A percentile compares a stretch with the other conserved stretches of the same genome.
phyloP scores from a whole-genome alignment of 2,888 invertebrate genomes.

The Tachystola acroxantha region DNA sequence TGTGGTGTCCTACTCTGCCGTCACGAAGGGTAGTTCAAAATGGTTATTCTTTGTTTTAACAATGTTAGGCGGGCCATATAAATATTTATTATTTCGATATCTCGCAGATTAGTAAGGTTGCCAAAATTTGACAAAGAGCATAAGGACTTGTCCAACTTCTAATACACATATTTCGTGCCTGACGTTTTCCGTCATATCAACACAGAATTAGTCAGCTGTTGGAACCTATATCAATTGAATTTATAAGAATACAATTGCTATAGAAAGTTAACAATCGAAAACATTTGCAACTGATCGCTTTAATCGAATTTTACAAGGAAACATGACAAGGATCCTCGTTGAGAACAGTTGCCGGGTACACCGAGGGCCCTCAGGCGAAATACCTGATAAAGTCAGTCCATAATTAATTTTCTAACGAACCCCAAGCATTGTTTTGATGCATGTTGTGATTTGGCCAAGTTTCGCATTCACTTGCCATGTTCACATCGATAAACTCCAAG shows the following conservation, averaged over 20 bases:
- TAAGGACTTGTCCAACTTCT: too few relatives aligned
- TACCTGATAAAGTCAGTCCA: conserved; percentile 55
- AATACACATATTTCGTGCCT: too few relatives aligned
- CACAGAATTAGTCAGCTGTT: too few relatives aligned
- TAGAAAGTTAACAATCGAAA: conserved; percentile 12
- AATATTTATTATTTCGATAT: too few relatives aligned
- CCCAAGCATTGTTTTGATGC: conserved; percentile 29
- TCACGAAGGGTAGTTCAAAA: too few relatives aligned
- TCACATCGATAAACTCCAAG: neutral
- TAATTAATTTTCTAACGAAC: conserved; percentile 63
- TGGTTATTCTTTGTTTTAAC: too few relatives aligned
- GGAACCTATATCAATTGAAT: too few relatives aligned
- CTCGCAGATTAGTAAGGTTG: too few relatives aligned
- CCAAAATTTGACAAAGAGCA: too few relatives aligned
- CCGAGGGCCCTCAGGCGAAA: conserved; percentile 37
- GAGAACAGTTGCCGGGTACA: conserved; percentile 30
- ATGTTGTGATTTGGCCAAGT: neutral
- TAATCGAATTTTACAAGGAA: conserved; percentile 35
- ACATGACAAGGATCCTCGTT: conserved; percentile 33
- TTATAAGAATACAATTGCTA: neutral
- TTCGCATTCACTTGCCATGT: neutral
- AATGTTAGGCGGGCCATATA: too few relatives aligned
- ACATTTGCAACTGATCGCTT: conserved; percentile 32
- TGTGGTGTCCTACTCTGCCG: too few relatives aligned
- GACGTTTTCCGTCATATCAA: too few relatives aligned